These are phyloP conservation scores for Meteorus cinctellus DNA, from an alignment of 2,888 invertebrate species.

Conservation along the genomic window DNA sequence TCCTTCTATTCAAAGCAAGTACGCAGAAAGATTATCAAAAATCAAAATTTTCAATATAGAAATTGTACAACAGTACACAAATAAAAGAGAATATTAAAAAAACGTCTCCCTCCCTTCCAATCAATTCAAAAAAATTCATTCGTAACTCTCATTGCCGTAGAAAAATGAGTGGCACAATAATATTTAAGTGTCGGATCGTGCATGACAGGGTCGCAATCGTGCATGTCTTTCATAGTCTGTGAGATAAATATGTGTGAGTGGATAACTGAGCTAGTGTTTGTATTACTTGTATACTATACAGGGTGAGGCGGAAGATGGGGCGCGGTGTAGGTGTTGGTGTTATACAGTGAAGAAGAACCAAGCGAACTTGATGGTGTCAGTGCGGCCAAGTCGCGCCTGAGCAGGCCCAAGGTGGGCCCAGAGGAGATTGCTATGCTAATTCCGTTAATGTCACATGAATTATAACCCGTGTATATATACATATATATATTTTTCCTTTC, in stretches of 20 bases:
- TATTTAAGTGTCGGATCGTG: conserved; percentile 7
- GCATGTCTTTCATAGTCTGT: background rate
- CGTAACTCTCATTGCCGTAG: background rate
- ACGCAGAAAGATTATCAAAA: no score
- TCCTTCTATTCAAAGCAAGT: no score
- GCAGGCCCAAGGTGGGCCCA: conserved; percentile 40
- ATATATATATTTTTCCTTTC: conserved; percentile 51
- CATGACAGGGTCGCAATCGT: conserved; percentile 7
- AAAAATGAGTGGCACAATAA: conserved; percentile 17
- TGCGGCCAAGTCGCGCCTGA: conserved; percentile 29
- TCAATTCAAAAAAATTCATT: background rate
- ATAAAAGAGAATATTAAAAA: no score
- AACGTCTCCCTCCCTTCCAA: background rate
- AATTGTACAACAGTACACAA: no score
- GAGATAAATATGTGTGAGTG: background rate
- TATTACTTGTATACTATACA: background rate
- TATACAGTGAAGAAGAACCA: background rate
- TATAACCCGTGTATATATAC: conserved; percentile 54
- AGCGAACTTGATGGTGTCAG: conserved; percentile 6
- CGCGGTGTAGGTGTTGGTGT: conserved; percentile 5
- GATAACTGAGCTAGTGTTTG: background rate
- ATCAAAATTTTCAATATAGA: no score
- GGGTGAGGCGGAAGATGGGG: conserved; percentile 16
- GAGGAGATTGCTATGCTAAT: conserved; percentile 66
- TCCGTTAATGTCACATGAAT: conserved; percentile 66